phyloP scores from a whole-genome alignment of 2,888 invertebrate species.

The Tanypteryx hageni region DNA sequence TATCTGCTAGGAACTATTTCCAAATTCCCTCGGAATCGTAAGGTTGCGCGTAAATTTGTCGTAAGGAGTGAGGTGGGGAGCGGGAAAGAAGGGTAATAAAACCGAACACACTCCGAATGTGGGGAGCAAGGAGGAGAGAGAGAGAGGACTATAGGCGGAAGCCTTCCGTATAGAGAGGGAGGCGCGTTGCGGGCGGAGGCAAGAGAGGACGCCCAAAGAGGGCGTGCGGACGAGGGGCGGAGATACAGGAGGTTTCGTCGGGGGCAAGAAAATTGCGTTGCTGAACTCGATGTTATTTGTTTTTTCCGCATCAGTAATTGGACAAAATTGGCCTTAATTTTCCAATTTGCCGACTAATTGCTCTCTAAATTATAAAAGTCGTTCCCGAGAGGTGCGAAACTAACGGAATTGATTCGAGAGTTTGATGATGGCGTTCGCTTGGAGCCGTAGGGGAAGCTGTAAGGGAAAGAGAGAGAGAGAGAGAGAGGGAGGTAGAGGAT shows the following conservation, averaged over 20 bases:
- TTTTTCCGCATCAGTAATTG: conserved; percentile 64
- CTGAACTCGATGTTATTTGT: conserved; percentile 62
- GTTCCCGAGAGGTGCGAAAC: conserved; percentile 62
- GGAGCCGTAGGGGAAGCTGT: conserved; percentile 15
- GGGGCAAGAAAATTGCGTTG: conserved; percentile 58
- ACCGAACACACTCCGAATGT: background rate
- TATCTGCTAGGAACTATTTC: no score
- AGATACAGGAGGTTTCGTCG: conserved; percentile 26
- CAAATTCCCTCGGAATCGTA: no score
- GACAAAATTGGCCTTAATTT: conserved; percentile 64
- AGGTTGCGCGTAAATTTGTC: no score
- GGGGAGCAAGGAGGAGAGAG: background rate
- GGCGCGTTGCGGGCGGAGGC: background rate
- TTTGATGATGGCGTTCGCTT: conserved; percentile 62
- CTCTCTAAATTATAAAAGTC: conserved; percentile 64
- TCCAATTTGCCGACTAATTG: conserved; percentile 64
- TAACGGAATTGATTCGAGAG: conserved; percentile 64
- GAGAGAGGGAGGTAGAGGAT: background rate
- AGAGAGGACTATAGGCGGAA: background rate
- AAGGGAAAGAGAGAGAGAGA: background rate
- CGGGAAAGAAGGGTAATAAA: background rate
- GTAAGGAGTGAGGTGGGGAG: background rate
- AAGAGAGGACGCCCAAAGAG: no score
- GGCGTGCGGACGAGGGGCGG: background rate
- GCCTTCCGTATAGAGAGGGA: conserved; percentile 1